phyloP scores from a whole-genome alignment of 2,797 vertebrate genomes.

The Spinus pinus region DNA sequence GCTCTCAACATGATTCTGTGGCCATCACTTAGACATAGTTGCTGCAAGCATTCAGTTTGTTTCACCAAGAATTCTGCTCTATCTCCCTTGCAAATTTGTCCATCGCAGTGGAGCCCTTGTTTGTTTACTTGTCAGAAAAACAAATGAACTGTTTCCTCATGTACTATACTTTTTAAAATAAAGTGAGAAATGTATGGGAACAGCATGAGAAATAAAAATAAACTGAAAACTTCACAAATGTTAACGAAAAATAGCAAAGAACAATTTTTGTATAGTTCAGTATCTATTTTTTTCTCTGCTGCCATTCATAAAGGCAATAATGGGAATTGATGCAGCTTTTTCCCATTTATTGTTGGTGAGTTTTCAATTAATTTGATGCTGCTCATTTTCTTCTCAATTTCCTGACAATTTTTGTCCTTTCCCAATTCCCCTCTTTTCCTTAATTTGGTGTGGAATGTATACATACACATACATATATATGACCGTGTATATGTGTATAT shows the following conservation, averaged over 20 bases:
- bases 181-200: background rate
- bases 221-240: background rate
- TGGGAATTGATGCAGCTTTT: background rate
- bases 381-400: background rate
- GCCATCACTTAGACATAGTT: background rate
- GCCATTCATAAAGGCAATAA: background rate
- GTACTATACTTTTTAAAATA: background rate
- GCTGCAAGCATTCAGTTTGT: background rate
- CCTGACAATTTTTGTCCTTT: background rate
- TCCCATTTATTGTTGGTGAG: background rate
- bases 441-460: background rate
- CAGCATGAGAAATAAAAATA: background rate
- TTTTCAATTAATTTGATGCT: background rate
- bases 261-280: background rate
- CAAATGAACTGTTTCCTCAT: background rate
- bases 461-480: rapidly evolving
- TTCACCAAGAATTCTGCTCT: background rate
- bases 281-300: background rate
- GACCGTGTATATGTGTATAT: background rate
- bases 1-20: background rate
- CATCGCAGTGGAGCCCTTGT: rapidly evolving
- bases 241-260: background rate
- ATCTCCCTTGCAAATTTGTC: background rate
- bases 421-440: background rate
- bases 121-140: background rate